These are phyloP conservation scores for Kuschelorhynchus macadamiae DNA, from an alignment of 2,888 invertebrate species.

Conservation along the genomic window DNA sequence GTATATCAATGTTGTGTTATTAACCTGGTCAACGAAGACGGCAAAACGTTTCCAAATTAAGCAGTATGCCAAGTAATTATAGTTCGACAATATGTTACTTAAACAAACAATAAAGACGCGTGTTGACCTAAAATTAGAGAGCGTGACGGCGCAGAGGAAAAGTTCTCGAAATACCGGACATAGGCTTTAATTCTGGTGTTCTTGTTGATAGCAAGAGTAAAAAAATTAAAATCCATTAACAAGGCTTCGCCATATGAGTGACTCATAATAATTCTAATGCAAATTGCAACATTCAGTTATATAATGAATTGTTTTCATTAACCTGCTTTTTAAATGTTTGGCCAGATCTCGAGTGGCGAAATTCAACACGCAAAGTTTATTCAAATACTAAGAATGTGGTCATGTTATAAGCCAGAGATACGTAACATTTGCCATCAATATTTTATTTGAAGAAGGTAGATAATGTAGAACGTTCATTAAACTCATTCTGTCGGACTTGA, in stretches of 20 bases:
- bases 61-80: not conserved
- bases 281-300: not conserved
- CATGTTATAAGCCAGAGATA: too few relatives aligned
- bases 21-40: too few relatives aligned
- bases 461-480: too few relatives aligned
- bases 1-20: too few relatives aligned
- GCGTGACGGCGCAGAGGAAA: slow-evolving; percentile 55
- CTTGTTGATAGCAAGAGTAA: slow-evolving; percentile 25
- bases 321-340: too few relatives aligned
- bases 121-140: slow-evolving; percentile 62
- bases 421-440: too few relatives aligned
- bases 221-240: slow-evolving; percentile 13
- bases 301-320: too few relatives aligned
- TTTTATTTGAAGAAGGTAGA: not conserved
- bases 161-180: slow-evolving; percentile 50
- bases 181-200: slow-evolving; percentile 25
- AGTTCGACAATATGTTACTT: slow-evolving; percentile 8
- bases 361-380: too few relatives aligned
- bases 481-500: too few relatives aligned
- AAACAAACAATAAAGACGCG: slow-evolving; percentile 50
- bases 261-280: not conserved
- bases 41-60: not conserved
- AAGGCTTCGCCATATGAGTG: not conserved
- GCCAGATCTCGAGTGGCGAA: too few relatives aligned
- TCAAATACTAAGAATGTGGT: too few relatives aligned